phyloP scores from a whole-genome alignment of 37 sponge, comb jelly and placozoan species.

The Beroe ovata region DNA sequence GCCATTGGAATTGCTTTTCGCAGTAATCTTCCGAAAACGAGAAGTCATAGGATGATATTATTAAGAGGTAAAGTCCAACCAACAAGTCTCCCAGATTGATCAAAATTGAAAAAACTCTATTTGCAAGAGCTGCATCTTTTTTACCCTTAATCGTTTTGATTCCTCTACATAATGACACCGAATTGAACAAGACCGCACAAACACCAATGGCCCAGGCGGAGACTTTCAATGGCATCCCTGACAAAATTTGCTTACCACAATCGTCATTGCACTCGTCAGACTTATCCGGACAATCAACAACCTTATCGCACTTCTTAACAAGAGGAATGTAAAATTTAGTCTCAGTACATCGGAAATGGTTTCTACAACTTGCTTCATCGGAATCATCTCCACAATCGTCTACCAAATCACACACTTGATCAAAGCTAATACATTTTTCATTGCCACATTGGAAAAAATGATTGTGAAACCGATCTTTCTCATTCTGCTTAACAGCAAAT shows the following conservation, averaged over 20 bases:
- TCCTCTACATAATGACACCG: not conserved
- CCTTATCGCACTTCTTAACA: not conserved
- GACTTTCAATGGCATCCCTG: not conserved
- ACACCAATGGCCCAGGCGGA: not conserved
- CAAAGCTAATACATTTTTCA: not conserved
- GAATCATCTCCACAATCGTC: too few relatives aligned
- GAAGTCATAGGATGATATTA: not conserved
- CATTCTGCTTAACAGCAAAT: not conserved
- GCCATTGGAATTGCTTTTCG: not conserved
- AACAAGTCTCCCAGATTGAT: not conserved
- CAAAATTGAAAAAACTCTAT: not conserved
- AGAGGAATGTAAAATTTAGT: not conserved
- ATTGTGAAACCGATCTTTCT: too few relatives aligned
- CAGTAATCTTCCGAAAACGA: not conserved
- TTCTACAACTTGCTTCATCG: too few relatives aligned
- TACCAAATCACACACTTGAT: constrained; percentile 3
- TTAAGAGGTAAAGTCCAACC: not conserved
- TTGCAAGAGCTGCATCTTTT: not conserved
- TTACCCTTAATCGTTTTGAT: not conserved
- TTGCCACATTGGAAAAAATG: constrained; percentile 15
- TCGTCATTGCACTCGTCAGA: constrained; percentile 44
- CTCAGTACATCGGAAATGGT: not conserved
- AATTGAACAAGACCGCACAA: not conserved
- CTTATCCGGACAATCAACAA: not conserved
- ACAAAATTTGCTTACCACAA: not conserved